Conservation (phyloP, 2,113 vertebrate species). For the Leptocoma aspasia region DNA sequence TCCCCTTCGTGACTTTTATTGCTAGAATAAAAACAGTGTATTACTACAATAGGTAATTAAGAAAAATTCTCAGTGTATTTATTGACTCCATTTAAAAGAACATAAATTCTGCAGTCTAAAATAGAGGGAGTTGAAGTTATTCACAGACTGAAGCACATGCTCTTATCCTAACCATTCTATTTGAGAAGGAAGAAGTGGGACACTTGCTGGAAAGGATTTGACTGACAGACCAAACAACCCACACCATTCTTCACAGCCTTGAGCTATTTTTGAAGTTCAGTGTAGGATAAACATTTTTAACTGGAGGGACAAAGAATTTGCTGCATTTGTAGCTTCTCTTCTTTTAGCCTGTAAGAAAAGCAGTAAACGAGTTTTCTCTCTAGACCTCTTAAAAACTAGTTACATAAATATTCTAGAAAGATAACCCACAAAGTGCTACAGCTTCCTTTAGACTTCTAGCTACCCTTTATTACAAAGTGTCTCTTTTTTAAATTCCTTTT, state of each 20-base stretch:
- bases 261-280: neutral
- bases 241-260: neutral
- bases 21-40: slow-evolving; percentile 74
- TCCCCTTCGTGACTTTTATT: slow-evolving; percentile 93
- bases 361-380: neutral
- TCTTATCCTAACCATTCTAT: neutral
- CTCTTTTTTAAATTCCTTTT: neutral
- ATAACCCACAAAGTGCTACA: neutral
- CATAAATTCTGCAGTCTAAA: neutral
- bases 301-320: neutral
- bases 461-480: neutral
- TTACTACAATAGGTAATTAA: neutral
- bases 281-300: neutral
- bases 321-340: neutral
- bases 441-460: neutral
- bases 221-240: slow-evolving; percentile 4
- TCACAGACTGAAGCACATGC: neutral
- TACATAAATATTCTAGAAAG: neutral
- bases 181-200: neutral
- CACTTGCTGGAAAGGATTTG: neutral
- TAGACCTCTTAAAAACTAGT: neutral
- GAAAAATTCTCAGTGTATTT: neutral
- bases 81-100: neutral
- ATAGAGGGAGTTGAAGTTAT: neutral
- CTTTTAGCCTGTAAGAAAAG: neutral